These are phyloP conservation scores for Saccostrea glomerata DNA, from an alignment of 1,140 invertebrate genomes.

Conservation along the genomic window DNA sequence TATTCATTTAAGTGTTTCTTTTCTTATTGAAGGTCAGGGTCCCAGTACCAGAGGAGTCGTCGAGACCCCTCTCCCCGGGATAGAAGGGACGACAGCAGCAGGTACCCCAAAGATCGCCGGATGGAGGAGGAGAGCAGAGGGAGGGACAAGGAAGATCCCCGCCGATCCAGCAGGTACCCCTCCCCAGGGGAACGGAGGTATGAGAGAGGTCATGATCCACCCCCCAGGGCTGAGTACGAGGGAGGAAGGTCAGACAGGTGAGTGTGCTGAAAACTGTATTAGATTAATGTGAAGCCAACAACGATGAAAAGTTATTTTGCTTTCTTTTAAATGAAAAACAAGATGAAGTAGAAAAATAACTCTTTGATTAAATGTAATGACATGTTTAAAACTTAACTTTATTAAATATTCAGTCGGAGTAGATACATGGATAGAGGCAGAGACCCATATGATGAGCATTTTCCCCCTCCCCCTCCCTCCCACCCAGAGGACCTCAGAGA, in stretches of 20 bases:
- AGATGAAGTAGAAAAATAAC: too few relatives aligned
- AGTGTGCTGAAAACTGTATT: not conserved
- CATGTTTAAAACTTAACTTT: too few relatives aligned
- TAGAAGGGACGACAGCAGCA: not conserved
- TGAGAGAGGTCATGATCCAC: conserved; percentile 36
- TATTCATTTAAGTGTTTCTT: not conserved
- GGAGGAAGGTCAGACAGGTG: conserved; percentile 30
- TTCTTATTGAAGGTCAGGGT: conserved; percentile 40
- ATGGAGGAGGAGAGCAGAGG: conserved; percentile 36
- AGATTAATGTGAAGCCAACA: too few relatives aligned
- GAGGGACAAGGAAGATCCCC: conserved; percentile 48
- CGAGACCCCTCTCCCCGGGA: conserved; percentile 45
- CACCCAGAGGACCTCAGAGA: conserved; percentile 26
- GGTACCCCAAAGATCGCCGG: conserved; percentile 23
- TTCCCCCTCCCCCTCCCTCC: not conserved
- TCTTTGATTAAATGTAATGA: too few relatives aligned
- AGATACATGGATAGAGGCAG: conserved; percentile 39
- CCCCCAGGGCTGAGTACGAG: conserved; percentile 46
- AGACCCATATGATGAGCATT: conserved; percentile 45
- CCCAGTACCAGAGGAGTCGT: conserved; percentile 48
- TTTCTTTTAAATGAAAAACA: too few relatives aligned
- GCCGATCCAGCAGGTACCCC: conserved; percentile 38
- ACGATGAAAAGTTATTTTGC: too few relatives aligned
- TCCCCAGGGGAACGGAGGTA: conserved; percentile 51
- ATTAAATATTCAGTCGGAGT: not conserved